These are phyloP conservation scores for Colistium nudipinnis DNA, from an alignment of 2,113 vertebrate genomes.

Conservation along the genomic window DNA sequence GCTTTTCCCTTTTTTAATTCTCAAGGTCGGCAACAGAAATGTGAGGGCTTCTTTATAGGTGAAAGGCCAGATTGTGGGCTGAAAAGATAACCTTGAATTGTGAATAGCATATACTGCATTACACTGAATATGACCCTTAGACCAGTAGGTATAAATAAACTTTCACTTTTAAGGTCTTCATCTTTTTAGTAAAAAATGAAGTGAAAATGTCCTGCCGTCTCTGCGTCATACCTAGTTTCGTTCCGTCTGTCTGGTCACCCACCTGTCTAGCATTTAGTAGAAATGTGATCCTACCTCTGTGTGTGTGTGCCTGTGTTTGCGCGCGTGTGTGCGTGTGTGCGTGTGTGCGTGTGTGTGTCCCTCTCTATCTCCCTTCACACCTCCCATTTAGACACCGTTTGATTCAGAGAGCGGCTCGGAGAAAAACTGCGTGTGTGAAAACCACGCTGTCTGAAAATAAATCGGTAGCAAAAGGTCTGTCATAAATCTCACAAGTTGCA, in stretches of 20 bases:
- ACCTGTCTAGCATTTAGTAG: conserved; percentile 42
- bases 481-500: conserved; percentile 43
- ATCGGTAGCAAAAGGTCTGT: conserved; percentile 28
- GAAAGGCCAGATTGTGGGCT: background rate
- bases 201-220: conserved; percentile 6
- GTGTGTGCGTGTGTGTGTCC: background rate
- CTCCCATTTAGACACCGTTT: conserved; percentile 53
- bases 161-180: background rate
- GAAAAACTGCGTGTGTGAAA: conserved; percentile 37
- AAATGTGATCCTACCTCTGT: conserved; percentile 30
- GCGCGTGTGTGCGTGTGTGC: background rate
- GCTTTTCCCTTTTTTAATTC: background rate
- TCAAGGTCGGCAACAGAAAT: conserved; percentile 2
- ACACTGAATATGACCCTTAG: background rate
- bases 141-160: background rate
- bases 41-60: background rate
- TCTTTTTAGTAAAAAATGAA: background rate
- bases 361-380: conserved; percentile 48
- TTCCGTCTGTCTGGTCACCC: conserved; percentile 34
- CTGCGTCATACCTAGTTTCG: conserved; percentile 29
- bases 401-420: conserved; percentile 60
- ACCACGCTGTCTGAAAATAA: conserved; percentile 54
- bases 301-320: conserved; percentile 18
- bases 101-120: background rate
- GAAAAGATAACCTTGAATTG: background rate